A percentile compares a stretch with the other conserved stretches of the same genome.
phyloP scores from a whole-genome alignment of 2,888 invertebrate genomes.

The Eilema sororculum region DNA sequence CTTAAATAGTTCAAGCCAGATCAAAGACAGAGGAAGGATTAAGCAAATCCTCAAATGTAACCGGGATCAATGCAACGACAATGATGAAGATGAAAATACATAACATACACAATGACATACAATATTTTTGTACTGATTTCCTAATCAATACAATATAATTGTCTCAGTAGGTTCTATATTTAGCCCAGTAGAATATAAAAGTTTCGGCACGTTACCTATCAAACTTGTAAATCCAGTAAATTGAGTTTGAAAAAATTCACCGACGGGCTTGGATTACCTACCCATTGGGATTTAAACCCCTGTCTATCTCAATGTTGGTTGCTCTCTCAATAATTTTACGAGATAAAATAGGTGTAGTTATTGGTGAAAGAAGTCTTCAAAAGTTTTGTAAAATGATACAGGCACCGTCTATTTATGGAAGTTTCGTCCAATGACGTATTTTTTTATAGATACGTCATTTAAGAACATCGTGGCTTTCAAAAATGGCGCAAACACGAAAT shows the following conservation, averaged over 20 bases:
- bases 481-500: too few species aligned
- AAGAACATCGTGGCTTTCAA: too few species aligned
- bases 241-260: not conserved
- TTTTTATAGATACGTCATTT: too few species aligned
- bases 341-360: not conserved
- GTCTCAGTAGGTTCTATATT: not conserved
- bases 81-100: too few species aligned
- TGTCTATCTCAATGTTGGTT: not conserved
- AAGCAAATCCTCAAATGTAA: too few species aligned
- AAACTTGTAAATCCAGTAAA: constrained; percentile 1
- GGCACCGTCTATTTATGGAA: not conserved
- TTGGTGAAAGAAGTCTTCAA: not conserved
- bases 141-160: not conserved
- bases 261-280: not conserved
- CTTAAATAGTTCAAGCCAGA: too few species aligned
- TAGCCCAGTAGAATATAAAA: not conserved
- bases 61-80: too few species aligned
- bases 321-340: not conserved
- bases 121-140: not conserved
- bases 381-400: not conserved
- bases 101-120: not conserved
- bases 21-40: too few species aligned
- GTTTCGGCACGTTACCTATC: constrained; percentile 5
- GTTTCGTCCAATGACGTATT: too few species aligned
- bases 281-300: constrained; percentile 1